Evolutionary conservation across 2,888 invertebrate species (phyloP).

Genomic region (Bruchidius siliquastri): DNA sequence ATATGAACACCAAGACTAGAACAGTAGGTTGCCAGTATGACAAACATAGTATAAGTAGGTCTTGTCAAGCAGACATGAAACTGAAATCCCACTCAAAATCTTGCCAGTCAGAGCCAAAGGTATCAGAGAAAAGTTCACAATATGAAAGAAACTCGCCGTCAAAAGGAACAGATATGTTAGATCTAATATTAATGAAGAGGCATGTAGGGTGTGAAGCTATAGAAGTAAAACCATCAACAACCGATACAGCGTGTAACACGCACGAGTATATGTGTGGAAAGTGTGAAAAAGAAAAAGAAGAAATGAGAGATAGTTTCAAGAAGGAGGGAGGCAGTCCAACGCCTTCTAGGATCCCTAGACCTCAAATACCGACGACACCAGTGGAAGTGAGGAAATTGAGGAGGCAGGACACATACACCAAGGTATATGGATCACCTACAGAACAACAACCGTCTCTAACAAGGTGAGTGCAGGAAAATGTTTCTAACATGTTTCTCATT

Average conservation of each 20-base stretch:
- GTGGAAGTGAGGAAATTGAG: conserved; percentile 43
- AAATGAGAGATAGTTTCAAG: conserved; percentile 21
- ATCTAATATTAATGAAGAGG: conserved; percentile 29
- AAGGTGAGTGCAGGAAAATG: conserved; percentile 24
- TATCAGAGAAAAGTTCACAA: conserved; percentile 36
- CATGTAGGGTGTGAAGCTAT: conserved; percentile 33
- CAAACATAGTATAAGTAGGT: conserved; percentile 26
- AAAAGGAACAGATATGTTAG: conserved; percentile 41
- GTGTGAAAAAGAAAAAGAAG: conserved; percentile 36
- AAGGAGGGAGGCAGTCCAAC: conserved; percentile 33
- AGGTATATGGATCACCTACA: conserved; percentile 34
- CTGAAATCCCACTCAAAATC: conserved; percentile 33
- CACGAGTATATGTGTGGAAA: conserved; percentile 25
- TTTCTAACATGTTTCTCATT: too few species aligned
- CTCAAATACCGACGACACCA: conserved; percentile 38
- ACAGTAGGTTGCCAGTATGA: conserved; percentile 47
- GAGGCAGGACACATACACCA: conserved; percentile 47
- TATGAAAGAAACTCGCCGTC: conserved; percentile 29
- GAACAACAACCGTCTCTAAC: conserved; percentile 8
- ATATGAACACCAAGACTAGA: conserved; percentile 45
- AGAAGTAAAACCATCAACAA: conserved; percentile 23
- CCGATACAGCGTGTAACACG: conserved; percentile 32
- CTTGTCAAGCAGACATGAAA: conserved; percentile 40
- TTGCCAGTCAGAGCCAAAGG: conserved; percentile 36
- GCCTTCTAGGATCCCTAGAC: conserved; percentile 42